Percentiles rank a stretch among this genome's conserved stretches.
phyloP scores from a whole-genome alignment of 2,888 invertebrate genomes.

The Dryococelus australis region DNA sequence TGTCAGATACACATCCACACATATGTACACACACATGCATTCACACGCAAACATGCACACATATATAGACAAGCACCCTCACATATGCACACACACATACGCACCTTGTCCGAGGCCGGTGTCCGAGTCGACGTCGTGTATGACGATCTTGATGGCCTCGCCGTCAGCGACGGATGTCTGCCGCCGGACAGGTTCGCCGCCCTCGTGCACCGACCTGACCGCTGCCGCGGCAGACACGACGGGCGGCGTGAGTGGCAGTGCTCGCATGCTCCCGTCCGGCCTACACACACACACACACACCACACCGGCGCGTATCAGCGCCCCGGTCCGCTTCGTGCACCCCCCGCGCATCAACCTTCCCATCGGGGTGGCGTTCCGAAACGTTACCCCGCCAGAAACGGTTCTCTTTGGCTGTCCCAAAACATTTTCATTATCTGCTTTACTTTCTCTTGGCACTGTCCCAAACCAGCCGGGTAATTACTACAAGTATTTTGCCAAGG shows the following conservation, averaged over 20 bases:
- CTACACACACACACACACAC: constrained; percentile 59
- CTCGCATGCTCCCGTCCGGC: constrained; percentile 66
- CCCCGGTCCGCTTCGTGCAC: not conserved
- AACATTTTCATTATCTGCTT: no score
- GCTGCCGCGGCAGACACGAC: constrained; percentile 67
- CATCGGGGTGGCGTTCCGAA: no score
- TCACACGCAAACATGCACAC: no score
- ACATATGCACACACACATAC: no score
- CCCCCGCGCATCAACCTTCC: not conserved
- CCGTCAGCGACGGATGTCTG: constrained; percentile 86
- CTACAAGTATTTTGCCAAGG: no score
- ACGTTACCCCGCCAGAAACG: no score
- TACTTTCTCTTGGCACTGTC: no score
- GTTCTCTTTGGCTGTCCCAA: no score
- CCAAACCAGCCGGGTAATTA: no score
- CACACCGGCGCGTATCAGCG: not conserved
- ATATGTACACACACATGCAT: no score
- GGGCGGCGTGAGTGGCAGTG: constrained; percentile 59
- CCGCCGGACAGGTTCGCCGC: constrained; percentile 59
- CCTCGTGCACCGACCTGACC: constrained; percentile 53
- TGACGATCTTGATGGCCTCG: constrained; percentile 91
- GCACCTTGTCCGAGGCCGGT: constrained; percentile 58
- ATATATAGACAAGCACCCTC: no score
- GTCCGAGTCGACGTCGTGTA: constrained; percentile 88
- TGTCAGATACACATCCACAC: no score